These are phyloP conservation scores for Cerceris ruficornis DNA, from an alignment of 2,888 invertebrate genomes.

Conservation along the genomic window DNA sequence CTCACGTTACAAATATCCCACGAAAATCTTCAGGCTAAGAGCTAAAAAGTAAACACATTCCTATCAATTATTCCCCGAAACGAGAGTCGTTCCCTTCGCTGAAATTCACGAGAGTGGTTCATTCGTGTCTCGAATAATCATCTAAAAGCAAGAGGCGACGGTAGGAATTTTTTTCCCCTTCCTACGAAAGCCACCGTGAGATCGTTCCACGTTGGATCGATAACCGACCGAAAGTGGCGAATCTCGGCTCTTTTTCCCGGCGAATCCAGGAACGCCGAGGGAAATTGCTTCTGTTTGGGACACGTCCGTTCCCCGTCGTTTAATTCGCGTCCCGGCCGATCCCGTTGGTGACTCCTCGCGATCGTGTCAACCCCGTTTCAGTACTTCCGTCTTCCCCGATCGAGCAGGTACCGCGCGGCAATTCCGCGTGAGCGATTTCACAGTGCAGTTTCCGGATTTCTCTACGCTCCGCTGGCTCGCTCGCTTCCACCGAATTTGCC, in stretches of 20 bases:
- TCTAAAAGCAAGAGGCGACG: not conserved
- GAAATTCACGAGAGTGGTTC: slow-evolving; percentile 16
- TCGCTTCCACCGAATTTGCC: slow-evolving; percentile 5
- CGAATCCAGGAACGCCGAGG: not conserved
- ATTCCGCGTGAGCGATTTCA: slow-evolving; percentile 16
- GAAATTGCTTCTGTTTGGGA: slow-evolving; percentile 20
- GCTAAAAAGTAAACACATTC: no score
- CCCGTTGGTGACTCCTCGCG: slow-evolving; percentile 1
- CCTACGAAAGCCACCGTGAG: not conserved
- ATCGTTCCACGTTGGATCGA: slow-evolving; percentile 20
- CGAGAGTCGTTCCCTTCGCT: not conserved
- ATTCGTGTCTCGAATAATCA: not conserved
- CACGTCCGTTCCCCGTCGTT: slow-evolving; percentile 17
- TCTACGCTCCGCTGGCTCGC: slow-evolving; percentile 27
- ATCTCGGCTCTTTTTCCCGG: not conserved
- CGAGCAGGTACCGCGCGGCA: not conserved
- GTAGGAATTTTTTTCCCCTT: not conserved
- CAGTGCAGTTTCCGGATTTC: slow-evolving; percentile 21
- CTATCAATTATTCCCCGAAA: no score
- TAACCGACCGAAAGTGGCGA: slow-evolving; percentile 17
- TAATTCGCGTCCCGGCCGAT: slow-evolving; percentile 12
- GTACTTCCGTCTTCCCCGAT: slow-evolving; percentile 3
- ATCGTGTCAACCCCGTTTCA: slow-evolving; percentile 4
- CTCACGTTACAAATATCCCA: no score
- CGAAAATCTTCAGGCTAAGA: no score